phyloP scores from a whole-genome alignment of 2,797 vertebrate species.

The Pseudocheirus occidentalis region DNA sequence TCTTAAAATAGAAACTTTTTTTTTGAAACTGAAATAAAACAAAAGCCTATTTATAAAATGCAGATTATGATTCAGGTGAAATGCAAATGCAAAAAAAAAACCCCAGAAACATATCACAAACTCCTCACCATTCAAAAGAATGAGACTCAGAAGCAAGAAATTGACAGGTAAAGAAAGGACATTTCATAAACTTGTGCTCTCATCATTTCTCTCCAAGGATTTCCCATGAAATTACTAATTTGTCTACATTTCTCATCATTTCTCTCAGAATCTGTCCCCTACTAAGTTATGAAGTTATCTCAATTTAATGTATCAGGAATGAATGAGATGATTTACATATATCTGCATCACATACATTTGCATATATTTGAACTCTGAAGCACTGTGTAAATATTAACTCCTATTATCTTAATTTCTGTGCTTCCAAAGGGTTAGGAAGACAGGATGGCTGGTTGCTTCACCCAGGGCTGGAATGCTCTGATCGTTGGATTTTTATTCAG shows the following conservation, averaged over 20 bases:
- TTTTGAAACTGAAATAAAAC: slow-evolving; percentile 21
- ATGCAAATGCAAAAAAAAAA: slow-evolving; percentile 51
- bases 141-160: slow-evolving; percentile 38
- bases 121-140: background rate
- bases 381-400: background rate
- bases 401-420: background rate
- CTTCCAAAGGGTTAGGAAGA: background rate
- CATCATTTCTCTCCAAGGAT: background rate
- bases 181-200: slow-evolving; percentile 3
- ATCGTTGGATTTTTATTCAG: background rate
- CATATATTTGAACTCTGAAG: background rate
- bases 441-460: background rate
- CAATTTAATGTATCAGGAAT: background rate
- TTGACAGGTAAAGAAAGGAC: slow-evolving; percentile 18
- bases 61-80: slow-evolving; percentile 41
- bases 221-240: background rate
- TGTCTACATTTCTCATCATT: background rate
- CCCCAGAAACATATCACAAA: background rate
- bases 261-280: background rate
- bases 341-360: background rate
- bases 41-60: slow-evolving; percentile 15
- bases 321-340: background rate
- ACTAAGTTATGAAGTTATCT: background rate
- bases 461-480: background rate
- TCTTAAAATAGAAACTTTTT: background rate